These are phyloP conservation scores for Mustela nigripes DNA, from an alignment of 2,113 vertebrate species.

Conservation along the genomic window DNA sequence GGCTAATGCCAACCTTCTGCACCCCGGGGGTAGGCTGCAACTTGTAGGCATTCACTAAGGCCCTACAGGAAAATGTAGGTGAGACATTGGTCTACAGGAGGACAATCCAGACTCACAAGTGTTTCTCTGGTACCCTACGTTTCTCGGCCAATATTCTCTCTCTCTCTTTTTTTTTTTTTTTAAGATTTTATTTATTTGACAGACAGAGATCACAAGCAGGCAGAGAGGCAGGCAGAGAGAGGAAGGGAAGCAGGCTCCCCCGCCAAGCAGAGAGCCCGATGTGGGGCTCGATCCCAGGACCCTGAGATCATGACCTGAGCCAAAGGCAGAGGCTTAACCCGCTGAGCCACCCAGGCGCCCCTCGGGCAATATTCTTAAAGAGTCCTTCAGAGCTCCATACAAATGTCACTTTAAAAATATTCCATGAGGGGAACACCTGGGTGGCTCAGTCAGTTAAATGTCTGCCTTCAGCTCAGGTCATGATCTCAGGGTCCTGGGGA, in stretches of 20 bases:
- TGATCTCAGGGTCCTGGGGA: too few relatives aligned
- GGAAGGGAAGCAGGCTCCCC: too few relatives aligned
- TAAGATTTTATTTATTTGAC: too few relatives aligned
- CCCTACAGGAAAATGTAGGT: constrained; percentile 82
- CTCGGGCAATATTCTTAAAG: background rate
- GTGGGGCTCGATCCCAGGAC: too few relatives aligned
- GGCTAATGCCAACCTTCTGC: constrained; percentile 94
- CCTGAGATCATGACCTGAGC: too few relatives aligned
- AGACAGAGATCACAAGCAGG: too few relatives aligned
- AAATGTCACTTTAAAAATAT: constrained; percentile 46
- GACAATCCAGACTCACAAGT: background rate
- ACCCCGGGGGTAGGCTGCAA: constrained; percentile 90
- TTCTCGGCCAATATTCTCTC: background rate
- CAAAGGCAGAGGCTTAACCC: too few relatives aligned
- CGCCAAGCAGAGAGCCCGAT: too few relatives aligned
- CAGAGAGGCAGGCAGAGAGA: too few relatives aligned
- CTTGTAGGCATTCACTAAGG: constrained; percentile 96
- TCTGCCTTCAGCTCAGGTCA: too few relatives aligned
- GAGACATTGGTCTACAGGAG: background rate
- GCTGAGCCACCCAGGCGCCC: too few relatives aligned
- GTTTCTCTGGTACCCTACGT: background rate
- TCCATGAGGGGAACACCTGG: background rate
- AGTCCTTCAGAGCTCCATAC: background rate
- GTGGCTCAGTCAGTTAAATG: background rate
- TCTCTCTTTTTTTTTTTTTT: background rate